Base-by-base conservation (phyloP, 2,888 invertebrate species). In the Tolmerus cingulatus region DNA sequence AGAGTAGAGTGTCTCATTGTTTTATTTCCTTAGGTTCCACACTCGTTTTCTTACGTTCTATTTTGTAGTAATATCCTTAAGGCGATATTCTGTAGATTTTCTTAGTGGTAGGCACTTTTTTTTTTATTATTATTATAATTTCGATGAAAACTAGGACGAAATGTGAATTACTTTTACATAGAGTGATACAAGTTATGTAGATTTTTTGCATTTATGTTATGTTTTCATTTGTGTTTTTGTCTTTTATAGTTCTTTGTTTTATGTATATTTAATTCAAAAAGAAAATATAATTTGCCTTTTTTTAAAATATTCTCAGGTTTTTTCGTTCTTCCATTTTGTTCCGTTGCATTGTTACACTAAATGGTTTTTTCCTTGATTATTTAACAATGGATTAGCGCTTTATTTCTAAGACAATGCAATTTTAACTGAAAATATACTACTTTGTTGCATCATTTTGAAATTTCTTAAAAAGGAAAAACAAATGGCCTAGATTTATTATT, bases 161-260 rank as follows among this genome's bases (percentile, higher is more conserved):
- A 46, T 85, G 74, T 74, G 74, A 85, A 74, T 74, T 74, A 85
- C 12, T 34, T 85, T 74, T 84, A 84, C 40, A 84, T 84, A 84
- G 74, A 74, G 85, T 85, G 74, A 74, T 85, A 85, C 40, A 74
- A 85, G 85, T 74, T 85, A 74, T 85, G 85, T 74, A 85, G 74
- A 85, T 74, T 85, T 84, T 85, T 85, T 85, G 85, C 85, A 85
- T 85, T 85, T 85, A 85, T 85, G 85, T 85, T 85, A 74, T 85
- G 85, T 85, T 85, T 85, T 85, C 46, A 43, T 74, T 66, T 84
- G 66, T 84, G 66, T 85, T 85, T 85, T 79, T 66, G 66, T 82
- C 66, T 43, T 74, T 76, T 74, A 74, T 74, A 85, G 85, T 74
- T 84, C 37, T 66, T 85, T 74, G 74, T 85, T 85, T 85, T 85